Evolutionary conservation across 2,113 vertebrate species (phyloP), one percentile per base, ranked within the genome.

Genomic region (Pelecanoides urinatrix): DNA sequence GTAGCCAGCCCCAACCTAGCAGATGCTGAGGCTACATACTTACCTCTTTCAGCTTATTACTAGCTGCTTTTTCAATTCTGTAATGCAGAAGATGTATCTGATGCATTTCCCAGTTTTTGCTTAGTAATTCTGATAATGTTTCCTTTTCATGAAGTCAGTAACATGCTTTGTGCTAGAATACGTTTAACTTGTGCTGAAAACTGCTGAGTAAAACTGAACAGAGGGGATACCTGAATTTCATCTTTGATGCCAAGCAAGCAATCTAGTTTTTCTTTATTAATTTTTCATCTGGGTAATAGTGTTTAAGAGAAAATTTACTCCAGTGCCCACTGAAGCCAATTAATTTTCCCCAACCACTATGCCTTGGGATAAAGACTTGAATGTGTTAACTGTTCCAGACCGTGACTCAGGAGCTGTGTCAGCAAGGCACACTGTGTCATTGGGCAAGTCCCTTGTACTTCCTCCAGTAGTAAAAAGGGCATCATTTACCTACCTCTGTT

Each of bases 401-500:
- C 59, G 53, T 50, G 78, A 42, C 56, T 79, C 65, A 38, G 79
- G 56, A 93, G 58, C 66, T 78, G 61, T 78, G 62, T 11, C 84
- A 92, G 34, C 42, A 75, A 66, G 74, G 29, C 62, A 42, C 38
- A 17, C 65, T 71, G 38, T 91, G 72, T 59, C 44, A 0, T 9
- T 56, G 79, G 68, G 68, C 72, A 81, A 74, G 59, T 74, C 79
- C 75, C 36, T 75, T 52, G 30, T 49, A 17, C 71, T 32, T 80
- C 32, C 30, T 75, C 23, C 72, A 74, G 47, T 20, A 63, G 66
- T 49, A 63, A 63, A 83, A 90, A 86, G 62, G 66, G 42, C 74
- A 53, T 58, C 29, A 13, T 65, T 92, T 77, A 91, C 79, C 92
- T 96, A 93, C 96, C 76, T 94, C 94, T 92, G 79, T 59, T 90